Conservation (phyloP, 2,113 vertebrate species). For the Syngnathus scovelli region DNA sequence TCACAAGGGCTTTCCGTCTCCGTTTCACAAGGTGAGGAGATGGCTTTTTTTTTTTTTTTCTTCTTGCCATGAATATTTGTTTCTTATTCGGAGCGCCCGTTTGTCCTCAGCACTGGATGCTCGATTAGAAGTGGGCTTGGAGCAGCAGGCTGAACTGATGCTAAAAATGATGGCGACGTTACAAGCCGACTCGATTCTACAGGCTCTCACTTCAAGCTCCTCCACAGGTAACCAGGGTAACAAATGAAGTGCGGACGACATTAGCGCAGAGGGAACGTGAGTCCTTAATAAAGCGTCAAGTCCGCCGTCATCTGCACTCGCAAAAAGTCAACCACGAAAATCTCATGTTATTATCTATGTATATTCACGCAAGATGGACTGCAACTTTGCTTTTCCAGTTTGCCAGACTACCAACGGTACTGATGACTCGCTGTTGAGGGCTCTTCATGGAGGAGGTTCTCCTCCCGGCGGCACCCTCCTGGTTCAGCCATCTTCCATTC, state of each 20-base stretch:
- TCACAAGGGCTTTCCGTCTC: slow-evolving; percentile 91
- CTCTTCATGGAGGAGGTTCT: slow-evolving; percentile 77
- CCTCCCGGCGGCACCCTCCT: slow-evolving; percentile 75
- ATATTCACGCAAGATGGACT: neutral
- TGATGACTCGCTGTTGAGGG: slow-evolving; percentile 88
- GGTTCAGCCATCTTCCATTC: slow-evolving; percentile 88
- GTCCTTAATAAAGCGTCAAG: neutral
- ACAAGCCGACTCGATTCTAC: slow-evolving; percentile 95
- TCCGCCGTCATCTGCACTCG: neutral
- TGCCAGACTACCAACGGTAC: slow-evolving; percentile 87
- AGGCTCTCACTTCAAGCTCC: slow-evolving; percentile 89
- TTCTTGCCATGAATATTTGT: neutral
- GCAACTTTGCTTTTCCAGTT: slow-evolving; percentile 60
- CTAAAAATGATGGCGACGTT: slow-evolving; percentile 99
- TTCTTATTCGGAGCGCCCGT: slow-evolving; percentile 1
- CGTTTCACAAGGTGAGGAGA: slow-evolving; percentile 87
- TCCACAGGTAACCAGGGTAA: slow-evolving; percentile 74
- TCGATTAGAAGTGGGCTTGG: slow-evolving; percentile 92
- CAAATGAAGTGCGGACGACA: neutral
- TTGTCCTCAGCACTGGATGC: slow-evolving; percentile 84
- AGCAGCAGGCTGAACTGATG: slow-evolving; percentile 98
- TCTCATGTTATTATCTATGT: neutral
- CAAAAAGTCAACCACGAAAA: too few relatives aligned
- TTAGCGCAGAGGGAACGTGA: neutral
- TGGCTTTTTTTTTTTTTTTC: neutral